Evolutionary conservation across 2,888 invertebrate species (phyloP).

Genomic region (Leptinotarsa juncta): DNA sequence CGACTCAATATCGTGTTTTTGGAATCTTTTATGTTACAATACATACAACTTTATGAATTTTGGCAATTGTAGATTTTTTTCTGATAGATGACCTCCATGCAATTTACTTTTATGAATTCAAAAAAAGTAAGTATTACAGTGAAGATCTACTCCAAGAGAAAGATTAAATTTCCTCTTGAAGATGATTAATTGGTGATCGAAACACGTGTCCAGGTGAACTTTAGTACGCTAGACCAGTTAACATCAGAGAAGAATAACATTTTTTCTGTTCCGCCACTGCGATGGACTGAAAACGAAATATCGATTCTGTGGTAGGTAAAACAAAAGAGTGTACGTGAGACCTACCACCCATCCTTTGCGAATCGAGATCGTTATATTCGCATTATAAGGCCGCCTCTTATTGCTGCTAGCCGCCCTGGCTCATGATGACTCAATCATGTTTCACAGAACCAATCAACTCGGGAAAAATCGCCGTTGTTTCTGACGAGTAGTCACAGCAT

Average conservation of each 20-base stretch:
- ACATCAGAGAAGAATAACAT: neutral
- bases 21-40: no score
- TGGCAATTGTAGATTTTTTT: no score
- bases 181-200: no score
- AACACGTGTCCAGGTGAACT: no score
- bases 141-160: no score
- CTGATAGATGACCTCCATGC: no score
- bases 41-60: no score
- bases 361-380: slow-evolving; percentile 50
- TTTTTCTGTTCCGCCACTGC: slow-evolving; percentile 16
- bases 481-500: slow-evolving; percentile 20
- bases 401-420: slow-evolving; percentile 43
- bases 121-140: no score
- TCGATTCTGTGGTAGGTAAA: slow-evolving; percentile 30
- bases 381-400: slow-evolving; percentile 47
- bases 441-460: slow-evolving; percentile 43
- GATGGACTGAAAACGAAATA: slow-evolving; percentile 11
- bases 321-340: slow-evolving; percentile 28
- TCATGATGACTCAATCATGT: slow-evolving; percentile 55
- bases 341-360: slow-evolving; percentile 30
- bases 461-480: slow-evolving; percentile 37
- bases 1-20: no score
- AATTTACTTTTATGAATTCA: no score
- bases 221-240: no score
- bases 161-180: no score